A percentile compares a stretch with the other conserved stretches of the same genome.
These are phyloP conservation scores for Nerophis lumbriciformis DNA, from an alignment of 2,113 vertebrate species.

Conservation along the genomic window DNA sequence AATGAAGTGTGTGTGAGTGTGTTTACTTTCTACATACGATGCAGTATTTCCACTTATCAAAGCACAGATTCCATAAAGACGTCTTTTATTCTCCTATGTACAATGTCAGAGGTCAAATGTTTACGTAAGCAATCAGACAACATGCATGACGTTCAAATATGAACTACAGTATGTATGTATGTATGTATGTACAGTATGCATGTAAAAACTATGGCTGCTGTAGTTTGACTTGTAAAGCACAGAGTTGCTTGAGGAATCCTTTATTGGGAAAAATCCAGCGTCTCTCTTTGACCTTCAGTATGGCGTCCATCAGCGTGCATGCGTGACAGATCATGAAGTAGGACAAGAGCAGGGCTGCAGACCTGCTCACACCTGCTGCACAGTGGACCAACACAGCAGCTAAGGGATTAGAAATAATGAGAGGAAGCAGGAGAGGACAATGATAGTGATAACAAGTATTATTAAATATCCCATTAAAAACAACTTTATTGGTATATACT, in stretches of 20 bases:
- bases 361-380: slow-evolving; percentile 78
- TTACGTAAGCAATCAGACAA: too few species aligned
- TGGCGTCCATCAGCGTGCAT: slow-evolving; percentile 64
- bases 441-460: too few species aligned
- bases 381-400: slow-evolving; percentile 75
- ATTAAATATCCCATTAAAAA: too few species aligned
- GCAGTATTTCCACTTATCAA: background rate
- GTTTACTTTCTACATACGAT: background rate
- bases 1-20: slow-evolving; percentile 2
- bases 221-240: slow-evolving; percentile 61
- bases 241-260: slow-evolving; percentile 75
- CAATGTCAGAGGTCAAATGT: too few species aligned
- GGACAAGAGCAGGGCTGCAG: slow-evolving; percentile 74
- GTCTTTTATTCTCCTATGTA: too few species aligned
- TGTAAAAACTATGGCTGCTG: background rate
- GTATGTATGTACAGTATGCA: too few species aligned
- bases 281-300: slow-evolving; percentile 64
- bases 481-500: too few species aligned
- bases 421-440: background rate
- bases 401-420: slow-evolving; percentile 23
- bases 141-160: too few species aligned
- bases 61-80: background rate
- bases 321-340: slow-evolving; percentile 75
- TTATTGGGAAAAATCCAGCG: slow-evolving; percentile 78
- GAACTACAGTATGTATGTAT: too few species aligned